A percentile compares a stretch with the other conserved stretches of the same genome.
Evolutionary conservation across 1,140 invertebrate species (phyloP).

Genomic region (Anagrus nilaparvatae): DNA sequence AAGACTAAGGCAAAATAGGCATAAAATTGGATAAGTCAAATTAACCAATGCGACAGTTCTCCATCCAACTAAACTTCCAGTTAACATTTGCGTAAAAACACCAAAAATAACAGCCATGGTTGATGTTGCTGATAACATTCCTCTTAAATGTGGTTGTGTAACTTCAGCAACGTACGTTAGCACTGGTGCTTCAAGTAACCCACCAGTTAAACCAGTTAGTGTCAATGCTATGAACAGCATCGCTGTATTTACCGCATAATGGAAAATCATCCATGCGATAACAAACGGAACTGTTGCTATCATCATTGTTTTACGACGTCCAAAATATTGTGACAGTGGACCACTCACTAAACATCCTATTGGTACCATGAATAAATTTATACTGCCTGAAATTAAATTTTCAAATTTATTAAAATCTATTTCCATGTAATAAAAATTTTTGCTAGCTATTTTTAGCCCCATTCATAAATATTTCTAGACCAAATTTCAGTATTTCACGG

Average conservation of each 20-base stretch:
- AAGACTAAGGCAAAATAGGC: constrained; percentile 52
- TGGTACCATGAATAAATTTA: constrained; percentile 66
- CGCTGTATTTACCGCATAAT: constrained; percentile 47
- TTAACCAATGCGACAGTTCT: constrained; percentile 57
- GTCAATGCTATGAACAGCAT: constrained; percentile 56
- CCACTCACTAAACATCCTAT: constrained; percentile 65
- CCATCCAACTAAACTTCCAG: constrained; percentile 60
- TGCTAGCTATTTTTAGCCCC: too few relatives aligned
- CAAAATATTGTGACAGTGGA: constrained; percentile 53
- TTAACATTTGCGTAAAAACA: constrained; percentile 57
- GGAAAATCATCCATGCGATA: constrained; percentile 58
- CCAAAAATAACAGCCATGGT: constrained; percentile 63
- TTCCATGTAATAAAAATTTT: too few relatives aligned
- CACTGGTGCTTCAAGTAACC: constrained; percentile 67
- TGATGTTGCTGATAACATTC: constrained; percentile 61
- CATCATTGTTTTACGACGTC: constrained; percentile 61
- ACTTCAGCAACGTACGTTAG: constrained; percentile 73
- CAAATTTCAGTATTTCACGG: not conserved
- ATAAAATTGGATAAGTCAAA: constrained; percentile 52
- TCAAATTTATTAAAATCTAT: too few relatives aligned
- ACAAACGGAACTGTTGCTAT: constrained; percentile 62
- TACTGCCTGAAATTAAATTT: constrained; percentile 50
- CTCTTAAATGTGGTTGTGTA: constrained; percentile 64
- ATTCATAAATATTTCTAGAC: too few relatives aligned
- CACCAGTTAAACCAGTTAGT: constrained; percentile 60